Percentiles rank a stretch among this genome's conserved stretches.
These are phyloP conservation scores for Tetrapedia diversipes DNA, from an alignment of 2,888 invertebrate species.

Conservation along the genomic window DNA sequence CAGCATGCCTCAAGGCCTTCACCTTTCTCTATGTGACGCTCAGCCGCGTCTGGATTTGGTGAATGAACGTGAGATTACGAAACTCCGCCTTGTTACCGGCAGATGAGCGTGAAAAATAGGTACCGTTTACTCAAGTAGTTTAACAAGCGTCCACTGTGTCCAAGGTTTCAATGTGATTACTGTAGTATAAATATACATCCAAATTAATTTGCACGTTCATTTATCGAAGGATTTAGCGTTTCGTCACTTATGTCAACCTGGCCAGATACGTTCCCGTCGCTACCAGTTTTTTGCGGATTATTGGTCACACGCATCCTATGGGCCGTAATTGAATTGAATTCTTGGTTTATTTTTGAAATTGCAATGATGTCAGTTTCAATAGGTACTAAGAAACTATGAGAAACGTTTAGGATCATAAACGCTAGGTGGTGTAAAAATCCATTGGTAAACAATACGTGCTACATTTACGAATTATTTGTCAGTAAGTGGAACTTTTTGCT, in stretches of 20 bases:
- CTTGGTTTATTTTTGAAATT: conserved; percentile 11
- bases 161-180: neutral
- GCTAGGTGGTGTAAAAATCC: neutral
- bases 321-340: conserved; percentile 40
- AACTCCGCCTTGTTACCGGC: conserved; percentile 10
- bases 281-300: neutral
- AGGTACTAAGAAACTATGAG: neutral
- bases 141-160: conserved; percentile 13
- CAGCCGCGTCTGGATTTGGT: conserved; percentile 31
- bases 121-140: conserved; percentile 22
- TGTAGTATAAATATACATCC: neutral
- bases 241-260: neutral
- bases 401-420: neutral
- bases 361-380: neutral
- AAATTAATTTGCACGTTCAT: neutral
- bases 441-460: neutral
- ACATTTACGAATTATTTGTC: conserved; percentile 23
- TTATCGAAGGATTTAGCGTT: neutral
- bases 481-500: conserved; percentile 9
- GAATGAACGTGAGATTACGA: conserved; percentile 38
- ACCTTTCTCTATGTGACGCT: conserved; percentile 33
- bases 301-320: too few species aligned
- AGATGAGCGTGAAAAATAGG: conserved; percentile 43
- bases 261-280: neutral
- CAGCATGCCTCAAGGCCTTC: conserved; percentile 30